These are phyloP conservation scores for Phyllopteryx taeniolatus DNA, from an alignment of 2,113 vertebrate species.

Conservation along the genomic window DNA sequence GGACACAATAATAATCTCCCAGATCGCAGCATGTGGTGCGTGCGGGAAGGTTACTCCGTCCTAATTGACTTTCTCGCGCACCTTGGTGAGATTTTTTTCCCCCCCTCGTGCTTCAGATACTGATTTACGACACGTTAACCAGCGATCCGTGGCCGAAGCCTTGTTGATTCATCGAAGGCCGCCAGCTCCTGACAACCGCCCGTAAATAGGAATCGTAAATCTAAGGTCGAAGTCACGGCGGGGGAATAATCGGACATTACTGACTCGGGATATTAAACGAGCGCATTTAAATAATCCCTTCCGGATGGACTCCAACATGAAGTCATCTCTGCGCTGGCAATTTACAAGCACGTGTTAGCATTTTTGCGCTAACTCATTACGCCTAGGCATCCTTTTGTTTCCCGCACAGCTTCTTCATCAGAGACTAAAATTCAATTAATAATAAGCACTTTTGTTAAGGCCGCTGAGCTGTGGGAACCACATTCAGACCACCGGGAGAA, in stretches of 20 bases:
- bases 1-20: not conserved
- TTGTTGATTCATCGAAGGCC: constrained; percentile 57
- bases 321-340: not conserved
- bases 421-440: constrained; percentile 22
- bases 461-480: constrained; percentile 32
- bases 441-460: constrained; percentile 13
- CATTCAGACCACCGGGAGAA: constrained; percentile 8
- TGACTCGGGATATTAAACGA: constrained; percentile 51
- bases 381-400: not conserved
- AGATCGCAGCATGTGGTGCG: not conserved
- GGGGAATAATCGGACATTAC: constrained; percentile 45
- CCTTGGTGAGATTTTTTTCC: constrained; percentile 38
- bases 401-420: constrained; percentile 1
- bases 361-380: not conserved
- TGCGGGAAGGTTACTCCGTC: constrained; percentile 51
- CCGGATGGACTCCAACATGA: constrained; percentile 20
- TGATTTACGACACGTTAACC: constrained; percentile 57
- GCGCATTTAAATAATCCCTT: constrained; percentile 41
- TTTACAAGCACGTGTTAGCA: not conserved
- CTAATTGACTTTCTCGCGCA: constrained; percentile 49
- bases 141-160: constrained; percentile 44
- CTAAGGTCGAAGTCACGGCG: constrained; percentile 36
- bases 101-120: constrained; percentile 6
- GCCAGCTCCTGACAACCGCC: constrained; percentile 52
- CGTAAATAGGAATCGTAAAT: constrained; percentile 66